Evolutionary conservation across 2,888 invertebrate species (phyloP), one percentile per base, ranked within the genome.

Genomic region (Cynaeus angustus): DNA sequence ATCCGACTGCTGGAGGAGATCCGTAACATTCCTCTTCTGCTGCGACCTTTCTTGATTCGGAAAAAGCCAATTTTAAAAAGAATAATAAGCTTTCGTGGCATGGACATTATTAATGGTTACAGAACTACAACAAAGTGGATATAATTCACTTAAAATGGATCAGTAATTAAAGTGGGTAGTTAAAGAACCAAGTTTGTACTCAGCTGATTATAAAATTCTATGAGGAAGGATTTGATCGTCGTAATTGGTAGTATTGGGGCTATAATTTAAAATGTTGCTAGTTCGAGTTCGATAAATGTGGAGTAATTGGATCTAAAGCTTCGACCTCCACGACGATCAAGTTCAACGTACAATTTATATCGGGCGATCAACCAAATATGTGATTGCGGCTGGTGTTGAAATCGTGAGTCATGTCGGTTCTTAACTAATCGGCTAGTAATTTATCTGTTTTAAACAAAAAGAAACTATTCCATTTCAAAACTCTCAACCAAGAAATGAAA

Each of bases 1-100:
- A 58, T 55, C 55, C 28, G 3, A 9, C 50, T 50, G 37, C 37
- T 37, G n/a, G 10, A 37, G 37, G 21, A 21, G 21, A 21, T 46
- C 16, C 14, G 46, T 13, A 33, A 33, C n/a, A 33, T 33, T 33
- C 33, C n/a, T 33, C n/a, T 21, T 21, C 21, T 21, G 21, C 21
- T 21, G 21, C 21, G 21, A n/a, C 33, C 7, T n/a, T 33, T 33
- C 33, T 33, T 4, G 28, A 28, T 28, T 28, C 7, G 7, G 3
- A 33, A 4, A 21, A 4, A 21, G 21, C 21, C 21, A 21, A 21
- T 21, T 21, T 21, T 3, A 1, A 21, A 21, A 21, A 21, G n/a
- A n/a, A n/a, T n/a, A 21, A 21, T 21, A 21, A 21, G 33, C n/a
- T 6, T 33, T 9, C 33, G n/a, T 33, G 2, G 28, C 28, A 28